Evolutionary conservation across 2,888 invertebrate genomes (phyloP).

Genomic region (Pristionchus arcanus): DNA sequence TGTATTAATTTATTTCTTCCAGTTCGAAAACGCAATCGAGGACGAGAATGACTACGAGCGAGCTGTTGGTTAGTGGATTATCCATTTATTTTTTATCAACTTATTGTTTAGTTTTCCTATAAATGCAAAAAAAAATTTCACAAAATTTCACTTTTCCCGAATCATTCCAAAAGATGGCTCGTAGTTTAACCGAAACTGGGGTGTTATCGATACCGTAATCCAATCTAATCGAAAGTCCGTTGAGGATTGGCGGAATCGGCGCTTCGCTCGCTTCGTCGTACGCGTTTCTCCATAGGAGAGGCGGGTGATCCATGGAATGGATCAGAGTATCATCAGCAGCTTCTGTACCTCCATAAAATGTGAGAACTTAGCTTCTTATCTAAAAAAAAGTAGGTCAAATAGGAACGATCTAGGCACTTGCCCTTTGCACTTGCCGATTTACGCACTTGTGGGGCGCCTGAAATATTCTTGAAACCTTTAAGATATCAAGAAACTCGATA

Average conservation of each 20-base stretch:
- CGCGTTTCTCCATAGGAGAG: conserved; percentile 7
- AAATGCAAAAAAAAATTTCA: too few relatives aligned
- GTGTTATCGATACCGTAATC: not conserved
- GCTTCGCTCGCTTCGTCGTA: not conserved
- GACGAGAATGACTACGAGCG: conserved; percentile 18
- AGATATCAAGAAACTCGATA: too few relatives aligned
- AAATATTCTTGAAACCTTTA: too few relatives aligned
- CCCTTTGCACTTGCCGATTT: too few relatives aligned
- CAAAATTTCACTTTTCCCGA: too few relatives aligned
- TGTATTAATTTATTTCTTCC: not conserved
- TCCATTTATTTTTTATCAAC: not conserved
- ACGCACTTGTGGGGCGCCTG: too few relatives aligned
- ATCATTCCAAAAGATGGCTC: too few relatives aligned
- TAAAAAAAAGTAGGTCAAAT: not conserved
- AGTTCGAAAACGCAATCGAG: conserved; percentile 22
- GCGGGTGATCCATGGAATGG: conserved; percentile 12
- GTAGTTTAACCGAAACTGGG: too few relatives aligned
- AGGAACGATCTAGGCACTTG: too few relatives aligned
- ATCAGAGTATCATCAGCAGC: not conserved
- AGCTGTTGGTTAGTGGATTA: not conserved
- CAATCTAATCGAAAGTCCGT: not conserved
- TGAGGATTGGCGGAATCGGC: not conserved
- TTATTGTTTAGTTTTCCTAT: too few relatives aligned
- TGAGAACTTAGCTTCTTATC: not conserved
- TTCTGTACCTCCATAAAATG: conserved; percentile 10